Evolutionary conservation across 2,888 invertebrate genomes (phyloP).

Genomic region (Tinea semifulvella): DNA sequence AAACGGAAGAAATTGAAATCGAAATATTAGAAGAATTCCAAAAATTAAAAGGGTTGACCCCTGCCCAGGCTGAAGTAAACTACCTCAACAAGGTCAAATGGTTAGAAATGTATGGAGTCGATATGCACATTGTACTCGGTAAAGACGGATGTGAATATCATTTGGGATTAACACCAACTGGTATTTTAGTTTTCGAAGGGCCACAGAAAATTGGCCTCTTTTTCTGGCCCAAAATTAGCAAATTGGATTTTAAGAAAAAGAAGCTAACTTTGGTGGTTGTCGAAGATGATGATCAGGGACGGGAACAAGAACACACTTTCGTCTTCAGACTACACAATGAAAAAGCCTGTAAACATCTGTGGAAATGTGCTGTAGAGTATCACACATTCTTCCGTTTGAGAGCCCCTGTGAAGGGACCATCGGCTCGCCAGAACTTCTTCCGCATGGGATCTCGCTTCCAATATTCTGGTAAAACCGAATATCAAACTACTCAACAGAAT

Average conservation of each 20-base stretch:
- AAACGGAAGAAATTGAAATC: constrained; percentile 96
- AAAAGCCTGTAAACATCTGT: constrained; percentile 98
- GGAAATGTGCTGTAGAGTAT: constrained; percentile 99
- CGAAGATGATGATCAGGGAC: constrained; percentile 97
- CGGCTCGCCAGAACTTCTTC: constrained; percentile 94
- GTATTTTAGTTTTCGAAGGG: constrained; percentile 97
- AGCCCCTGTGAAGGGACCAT: constrained; percentile 87
- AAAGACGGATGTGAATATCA: constrained; percentile 97
- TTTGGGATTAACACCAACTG: constrained; percentile 96
- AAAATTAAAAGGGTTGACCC: constrained; percentile 85
- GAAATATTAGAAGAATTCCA: constrained; percentile 92
- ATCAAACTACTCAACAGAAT: constrained; percentile 93
- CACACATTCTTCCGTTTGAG: constrained; percentile 98
- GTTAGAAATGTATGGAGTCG: constrained; percentile 99
- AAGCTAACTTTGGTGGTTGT: constrained; percentile 96
- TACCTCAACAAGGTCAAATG: constrained; percentile 97
- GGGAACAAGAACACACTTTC: constrained; percentile 98
- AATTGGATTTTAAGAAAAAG: constrained; percentile 97
- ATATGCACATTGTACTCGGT: constrained; percentile 96
- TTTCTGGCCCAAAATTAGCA: constrained; percentile 99
- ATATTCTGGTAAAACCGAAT: constrained; percentile 95
- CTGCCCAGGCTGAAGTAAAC: constrained; percentile 94
- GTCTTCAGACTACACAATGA: constrained; percentile 96
- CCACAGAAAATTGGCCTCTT: constrained; percentile 97
- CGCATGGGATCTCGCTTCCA: constrained; percentile 98